Conservation (phyloP, 1,140 invertebrate genomes). For the Drosophila micromelanica region DNA sequence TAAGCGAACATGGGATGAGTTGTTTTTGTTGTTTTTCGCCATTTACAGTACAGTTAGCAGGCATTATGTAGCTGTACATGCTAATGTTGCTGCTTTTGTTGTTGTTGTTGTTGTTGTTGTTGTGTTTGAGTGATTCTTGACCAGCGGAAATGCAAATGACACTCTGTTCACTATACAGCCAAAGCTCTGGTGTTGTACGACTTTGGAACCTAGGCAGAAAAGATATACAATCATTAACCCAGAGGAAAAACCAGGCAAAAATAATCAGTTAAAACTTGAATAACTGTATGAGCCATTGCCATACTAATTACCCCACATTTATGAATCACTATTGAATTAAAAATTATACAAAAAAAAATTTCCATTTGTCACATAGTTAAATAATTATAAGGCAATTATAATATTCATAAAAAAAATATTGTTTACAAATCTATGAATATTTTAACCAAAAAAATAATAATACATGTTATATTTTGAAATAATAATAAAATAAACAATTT, state of each 20-base stretch:
- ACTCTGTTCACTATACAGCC: neutral
- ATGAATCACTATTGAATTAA: neutral
- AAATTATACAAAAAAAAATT: too few relatives aligned
- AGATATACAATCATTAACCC: too few relatives aligned
- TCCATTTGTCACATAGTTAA: too few relatives aligned
- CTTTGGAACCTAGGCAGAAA: too few relatives aligned
- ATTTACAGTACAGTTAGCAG: slow-evolving; percentile 18
- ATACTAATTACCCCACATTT: neutral
- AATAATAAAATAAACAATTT: neutral
- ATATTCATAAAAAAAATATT: too few relatives aligned
- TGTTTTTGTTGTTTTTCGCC: slow-evolving; percentile 7
- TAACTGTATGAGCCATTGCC: neutral
- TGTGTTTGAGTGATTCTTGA: slow-evolving; percentile 15
- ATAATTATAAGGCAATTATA: too few relatives aligned
- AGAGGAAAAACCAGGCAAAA: neutral
- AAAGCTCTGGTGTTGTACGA: neutral
- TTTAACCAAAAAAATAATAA: too few relatives aligned
- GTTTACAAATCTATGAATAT: too few relatives aligned
- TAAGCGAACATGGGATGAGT: slow-evolving; percentile 22
- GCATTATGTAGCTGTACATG: slow-evolving; percentile 7
- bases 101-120: neutral
- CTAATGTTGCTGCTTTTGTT: slow-evolving; percentile 2
- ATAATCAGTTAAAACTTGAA: neutral
- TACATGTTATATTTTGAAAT: too few relatives aligned
- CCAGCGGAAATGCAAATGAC: slow-evolving; percentile 31